Percentiles rank a stretch among this genome's conserved stretches.
Evolutionary conservation across 1,140 invertebrate species (phyloP).

Genomic region (Bombus turneri): DNA sequence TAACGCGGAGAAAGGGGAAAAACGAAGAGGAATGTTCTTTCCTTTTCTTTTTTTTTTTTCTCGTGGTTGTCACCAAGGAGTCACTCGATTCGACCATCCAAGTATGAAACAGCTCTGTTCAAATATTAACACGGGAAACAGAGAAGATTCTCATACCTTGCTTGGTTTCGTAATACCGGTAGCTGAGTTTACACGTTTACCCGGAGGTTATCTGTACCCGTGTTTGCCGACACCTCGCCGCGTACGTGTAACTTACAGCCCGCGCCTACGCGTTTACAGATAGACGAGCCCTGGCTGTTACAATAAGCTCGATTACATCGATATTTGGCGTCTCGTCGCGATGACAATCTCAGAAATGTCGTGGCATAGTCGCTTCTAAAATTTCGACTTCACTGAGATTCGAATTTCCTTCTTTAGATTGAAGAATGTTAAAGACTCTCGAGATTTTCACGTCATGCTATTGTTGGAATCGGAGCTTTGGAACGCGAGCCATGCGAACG

Average conservation of each 20-base stretch:
- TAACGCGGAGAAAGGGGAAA: background rate
- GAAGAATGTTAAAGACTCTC: too few relatives aligned
- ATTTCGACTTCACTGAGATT: background rate
- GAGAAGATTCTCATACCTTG: slow-evolving; percentile 67
- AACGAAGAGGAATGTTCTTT: background rate
- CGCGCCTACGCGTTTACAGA: slow-evolving; percentile 46
- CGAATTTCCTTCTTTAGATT: too few relatives aligned
- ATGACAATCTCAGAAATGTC: background rate
- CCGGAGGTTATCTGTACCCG: slow-evolving; percentile 60
- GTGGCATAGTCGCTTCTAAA: background rate
- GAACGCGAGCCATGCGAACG: too few relatives aligned
- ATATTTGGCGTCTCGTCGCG: background rate
- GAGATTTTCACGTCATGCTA: too few relatives aligned
- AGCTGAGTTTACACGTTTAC: slow-evolving; percentile 72
- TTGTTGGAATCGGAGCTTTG: too few relatives aligned
- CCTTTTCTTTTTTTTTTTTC: too few relatives aligned
- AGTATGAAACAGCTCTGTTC: slow-evolving; percentile 67
- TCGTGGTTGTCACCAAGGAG: slow-evolving; percentile 8
- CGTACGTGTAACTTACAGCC: slow-evolving; percentile 39
- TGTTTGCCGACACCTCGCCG: slow-evolving; percentile 68
- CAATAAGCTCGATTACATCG: slow-evolving; percentile 29
- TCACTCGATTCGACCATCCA: slow-evolving; percentile 31
- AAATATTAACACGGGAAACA: slow-evolving; percentile 79
- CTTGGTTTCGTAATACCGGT: slow-evolving; percentile 76
- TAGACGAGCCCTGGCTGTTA: slow-evolving; percentile 8